These are phyloP conservation scores for Dione vanillae DNA, from an alignment of 2,888 invertebrate species.

Conservation along the genomic window DNA sequence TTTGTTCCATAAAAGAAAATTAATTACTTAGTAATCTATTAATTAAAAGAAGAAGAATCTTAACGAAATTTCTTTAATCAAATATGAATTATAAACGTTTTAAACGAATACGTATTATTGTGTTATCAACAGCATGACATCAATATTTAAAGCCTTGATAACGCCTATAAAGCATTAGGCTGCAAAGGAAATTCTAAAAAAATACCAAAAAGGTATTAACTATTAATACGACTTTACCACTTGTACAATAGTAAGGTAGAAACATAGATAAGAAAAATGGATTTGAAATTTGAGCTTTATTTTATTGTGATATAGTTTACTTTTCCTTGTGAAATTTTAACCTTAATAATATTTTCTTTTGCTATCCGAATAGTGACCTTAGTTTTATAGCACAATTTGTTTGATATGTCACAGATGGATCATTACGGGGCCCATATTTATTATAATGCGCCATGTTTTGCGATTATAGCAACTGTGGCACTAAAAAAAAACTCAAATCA, in stretches of 20 bases:
- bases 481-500: too few species aligned
- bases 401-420: background rate
- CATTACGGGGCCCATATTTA: background rate
- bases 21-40: too few species aligned
- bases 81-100: background rate
- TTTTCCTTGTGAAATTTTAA: background rate
- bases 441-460: background rate
- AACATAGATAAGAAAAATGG: background rate
- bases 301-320: background rate
- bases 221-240: background rate
- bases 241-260: background rate
- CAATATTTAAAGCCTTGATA: background rate
- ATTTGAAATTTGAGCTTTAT: background rate
- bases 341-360: background rate
- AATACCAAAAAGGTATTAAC: background rate
- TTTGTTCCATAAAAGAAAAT: too few species aligned
- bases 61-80: background rate
- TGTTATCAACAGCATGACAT: background rate
- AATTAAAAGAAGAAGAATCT: background rate
- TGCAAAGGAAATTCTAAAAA: background rate
- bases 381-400: conserved; percentile 9
- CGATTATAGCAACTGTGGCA: background rate
- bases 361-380: background rate
- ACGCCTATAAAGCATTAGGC: background rate
- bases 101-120: background rate